Conservation (phyloP, 2,113 vertebrate genomes). For the Hydrochoerus hydrochaeris region DNA sequence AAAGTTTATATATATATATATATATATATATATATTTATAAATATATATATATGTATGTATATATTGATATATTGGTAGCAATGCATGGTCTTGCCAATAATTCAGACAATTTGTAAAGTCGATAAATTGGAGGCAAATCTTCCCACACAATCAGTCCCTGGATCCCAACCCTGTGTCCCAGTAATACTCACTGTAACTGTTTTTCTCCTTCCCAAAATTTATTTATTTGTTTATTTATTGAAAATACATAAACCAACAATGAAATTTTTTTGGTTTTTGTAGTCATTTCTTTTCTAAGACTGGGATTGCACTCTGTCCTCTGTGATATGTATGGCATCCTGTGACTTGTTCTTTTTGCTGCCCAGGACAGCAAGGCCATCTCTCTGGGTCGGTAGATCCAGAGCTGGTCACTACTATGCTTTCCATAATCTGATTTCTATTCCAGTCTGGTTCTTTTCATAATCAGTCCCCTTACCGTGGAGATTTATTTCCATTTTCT, state of each 20-base stretch:
- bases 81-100: conserved; percentile 4
- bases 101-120: background rate
- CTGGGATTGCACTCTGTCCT: background rate
- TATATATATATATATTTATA: background rate
- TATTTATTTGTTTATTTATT: background rate
- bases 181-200: background rate
- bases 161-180: background rate
- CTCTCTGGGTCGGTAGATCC: background rate
- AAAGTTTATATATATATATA: background rate
- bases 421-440: background rate
- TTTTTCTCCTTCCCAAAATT: background rate
- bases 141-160: background rate
- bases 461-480: background rate
- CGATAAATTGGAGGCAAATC: background rate
- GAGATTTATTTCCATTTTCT: background rate
- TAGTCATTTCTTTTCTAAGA: background rate
- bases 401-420: background rate
- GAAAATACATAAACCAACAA: background rate
- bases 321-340: accelerated
- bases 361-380: too few species aligned
- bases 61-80: background rate
- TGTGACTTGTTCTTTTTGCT: background rate
- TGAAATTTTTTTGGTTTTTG: background rate
- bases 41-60: background rate
- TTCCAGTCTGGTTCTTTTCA: background rate